Evolutionary conservation across 2,797 vertebrate species (phyloP), one percentile per base, ranked within the genome.

Genomic region (Brachyrhaphis roseni): DNA sequence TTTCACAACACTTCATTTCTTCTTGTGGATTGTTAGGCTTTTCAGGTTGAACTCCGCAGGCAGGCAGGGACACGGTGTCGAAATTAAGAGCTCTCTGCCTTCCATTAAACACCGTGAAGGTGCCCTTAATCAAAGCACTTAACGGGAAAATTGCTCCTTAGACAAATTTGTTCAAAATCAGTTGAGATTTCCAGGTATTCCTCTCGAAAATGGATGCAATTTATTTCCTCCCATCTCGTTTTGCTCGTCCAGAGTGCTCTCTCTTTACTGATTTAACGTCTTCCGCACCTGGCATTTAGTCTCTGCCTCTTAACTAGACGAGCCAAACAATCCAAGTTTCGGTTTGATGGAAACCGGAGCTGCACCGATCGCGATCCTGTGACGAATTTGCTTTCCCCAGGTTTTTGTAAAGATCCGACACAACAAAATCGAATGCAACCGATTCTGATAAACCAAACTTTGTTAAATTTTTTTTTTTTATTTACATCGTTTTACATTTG

Each of bases 111-210:
- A 66, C 78, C 46, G 39, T 53, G 82, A 87, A 87, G 85, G 87
- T 92, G 83, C 78, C 86, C 20, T 91, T 87, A 89, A 91, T 91
- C 88, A 87, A 46, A 76, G 77, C 51, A 71, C 78, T 84, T 57
- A 8, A 8, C 20, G 12, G 59, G 49, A 51, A 77, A 86, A 90
- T 51, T 53, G 78, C 51, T 80, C 73, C 72, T 77, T 36, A 34
- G 72, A 74, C 41, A 20, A 45, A 64, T 43, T 16, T 36, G 46
- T 78, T 55, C 39, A 72, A 74, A 74, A 57, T 74, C n/a, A 59
- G 75, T 70, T 13, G 47, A 75, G 46, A 82, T 82, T 46, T 79
- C 49, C 13, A 55, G 51, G n/a, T 73, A 55, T 66, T 70, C 45
- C 23, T 23, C 43, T 49, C 31, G 51, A 72, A 77, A 71, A 51